These are phyloP conservation scores for Corydoras sp. DNA, from an alignment of 2,113 vertebrate species.

Conservation along the genomic window DNA sequence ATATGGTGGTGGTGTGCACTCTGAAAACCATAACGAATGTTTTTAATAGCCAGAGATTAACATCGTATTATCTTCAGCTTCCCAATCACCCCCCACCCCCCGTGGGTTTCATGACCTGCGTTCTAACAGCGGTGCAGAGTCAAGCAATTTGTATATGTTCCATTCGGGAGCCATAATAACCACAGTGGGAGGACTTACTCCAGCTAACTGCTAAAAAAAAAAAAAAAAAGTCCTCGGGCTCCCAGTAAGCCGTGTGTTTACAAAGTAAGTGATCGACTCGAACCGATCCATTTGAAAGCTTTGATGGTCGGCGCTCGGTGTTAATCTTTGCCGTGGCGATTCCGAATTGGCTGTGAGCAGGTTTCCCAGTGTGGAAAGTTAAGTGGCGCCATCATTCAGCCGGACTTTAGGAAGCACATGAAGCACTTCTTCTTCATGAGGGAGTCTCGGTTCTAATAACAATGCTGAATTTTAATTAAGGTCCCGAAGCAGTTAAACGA, in stretches of 20 bases:
- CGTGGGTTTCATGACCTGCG: conserved; percentile 10
- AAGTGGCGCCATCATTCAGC: conserved; percentile 53
- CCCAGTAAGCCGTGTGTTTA: conserved; percentile 50
- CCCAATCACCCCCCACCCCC: conserved; percentile 8
- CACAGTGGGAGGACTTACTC: conserved; percentile 63
- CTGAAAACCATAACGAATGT: conserved; percentile 67
- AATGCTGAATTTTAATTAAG: background rate
- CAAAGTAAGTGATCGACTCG: conserved; percentile 40
- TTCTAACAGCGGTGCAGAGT: conserved; percentile 67
- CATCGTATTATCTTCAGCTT: conserved; percentile 61
- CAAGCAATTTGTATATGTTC: conserved; percentile 67
- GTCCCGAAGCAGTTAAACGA: background rate
- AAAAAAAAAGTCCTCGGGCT: conserved; percentile 66
- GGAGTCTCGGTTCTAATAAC: background rate
- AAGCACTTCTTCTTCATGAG: conserved; percentile 54
- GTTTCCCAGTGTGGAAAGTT: conserved; percentile 66
- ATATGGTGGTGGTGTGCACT: conserved; percentile 32
- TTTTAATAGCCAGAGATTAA: conserved; percentile 63
- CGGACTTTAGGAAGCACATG: conserved; percentile 59
- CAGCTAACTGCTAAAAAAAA: conserved; percentile 65
- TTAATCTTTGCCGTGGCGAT: conserved; percentile 58
- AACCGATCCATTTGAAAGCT: conserved; percentile 50
- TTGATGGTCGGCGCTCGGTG: conserved; percentile 44
- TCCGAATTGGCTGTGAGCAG: conserved; percentile 52
- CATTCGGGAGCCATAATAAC: conserved; percentile 62